Evolutionary conservation across 2,888 invertebrate genomes (phyloP).

Genomic region (Sycophila texana): DNA sequence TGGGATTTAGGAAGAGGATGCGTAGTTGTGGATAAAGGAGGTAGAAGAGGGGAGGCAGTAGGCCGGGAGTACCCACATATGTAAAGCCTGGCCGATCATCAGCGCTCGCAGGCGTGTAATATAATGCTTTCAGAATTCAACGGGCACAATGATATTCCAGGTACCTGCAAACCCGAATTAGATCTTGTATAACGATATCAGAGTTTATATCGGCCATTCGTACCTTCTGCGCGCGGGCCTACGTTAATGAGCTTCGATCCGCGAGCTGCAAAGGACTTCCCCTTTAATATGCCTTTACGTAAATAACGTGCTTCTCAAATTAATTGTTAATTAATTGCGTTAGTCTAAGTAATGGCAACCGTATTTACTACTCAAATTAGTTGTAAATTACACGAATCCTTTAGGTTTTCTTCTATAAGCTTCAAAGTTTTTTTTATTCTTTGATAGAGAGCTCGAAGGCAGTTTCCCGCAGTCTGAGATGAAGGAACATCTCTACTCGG

Average conservation of each 20-base stretch:
- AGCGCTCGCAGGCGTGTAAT: conserved; percentile 30
- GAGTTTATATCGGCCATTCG: conserved; percentile 20
- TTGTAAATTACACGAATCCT: too few species aligned
- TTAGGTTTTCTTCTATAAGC: too few species aligned
- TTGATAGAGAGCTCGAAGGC: background rate
- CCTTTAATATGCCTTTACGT: conserved; percentile 22
- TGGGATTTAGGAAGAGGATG: background rate
- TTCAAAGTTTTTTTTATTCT: too few species aligned
- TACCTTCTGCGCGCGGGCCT: background rate
- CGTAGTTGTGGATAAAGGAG: background rate
- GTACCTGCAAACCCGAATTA: conserved; percentile 63
- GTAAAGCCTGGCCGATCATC: conserved; percentile 33
- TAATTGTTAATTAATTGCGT: too few species aligned
- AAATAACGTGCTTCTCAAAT: too few species aligned
- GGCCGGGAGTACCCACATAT: background rate
- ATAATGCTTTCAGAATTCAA: conserved; percentile 43
- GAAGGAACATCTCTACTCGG: background rate
- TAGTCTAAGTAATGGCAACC: too few species aligned
- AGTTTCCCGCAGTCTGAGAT: background rate
- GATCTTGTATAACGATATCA: conserved; percentile 49
- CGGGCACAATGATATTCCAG: conserved; percentile 63
- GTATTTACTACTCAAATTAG: too few species aligned
- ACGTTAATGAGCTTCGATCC: conserved; percentile 38
- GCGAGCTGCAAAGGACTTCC: conserved; percentile 37
- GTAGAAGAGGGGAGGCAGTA: background rate